These are phyloP conservation scores for Turnix velox DNA, from an alignment of 2,113 vertebrate genomes.

Conservation along the genomic window DNA sequence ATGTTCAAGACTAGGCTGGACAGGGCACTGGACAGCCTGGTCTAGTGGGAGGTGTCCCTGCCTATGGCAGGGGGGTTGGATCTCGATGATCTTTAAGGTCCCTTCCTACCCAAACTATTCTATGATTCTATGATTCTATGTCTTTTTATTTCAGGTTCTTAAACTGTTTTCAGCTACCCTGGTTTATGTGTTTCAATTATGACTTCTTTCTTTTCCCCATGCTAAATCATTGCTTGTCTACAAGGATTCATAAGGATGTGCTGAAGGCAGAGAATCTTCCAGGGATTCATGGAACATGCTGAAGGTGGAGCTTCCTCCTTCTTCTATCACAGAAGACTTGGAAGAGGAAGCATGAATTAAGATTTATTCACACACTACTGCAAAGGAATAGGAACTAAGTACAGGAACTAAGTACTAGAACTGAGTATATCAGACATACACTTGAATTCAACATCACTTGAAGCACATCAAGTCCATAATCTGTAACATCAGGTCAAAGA, in stretches of 20 bases:
- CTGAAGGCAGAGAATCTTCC: neutral
- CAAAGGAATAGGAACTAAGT: neutral
- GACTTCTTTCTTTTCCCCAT: neutral
- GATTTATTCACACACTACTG: neutral
- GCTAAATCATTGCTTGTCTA: neutral
- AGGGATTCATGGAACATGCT: neutral
- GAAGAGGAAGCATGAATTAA: accelerated
- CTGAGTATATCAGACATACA: accelerated
- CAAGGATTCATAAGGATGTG: neutral
- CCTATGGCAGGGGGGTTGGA: too few species aligned
- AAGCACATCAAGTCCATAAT: neutral
- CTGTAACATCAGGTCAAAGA: neutral
- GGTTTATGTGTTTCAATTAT: neutral
- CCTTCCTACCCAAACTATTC: too few species aligned
- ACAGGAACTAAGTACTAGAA: neutral
- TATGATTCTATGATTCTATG: too few species aligned
- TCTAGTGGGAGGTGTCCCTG: too few species aligned
- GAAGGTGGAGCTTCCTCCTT: neutral
- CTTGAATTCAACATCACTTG: neutral
- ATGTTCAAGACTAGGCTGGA: too few species aligned
- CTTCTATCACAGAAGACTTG: neutral
- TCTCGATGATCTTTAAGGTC: too few species aligned
- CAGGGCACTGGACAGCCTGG: too few species aligned
- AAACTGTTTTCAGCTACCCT: neutral
- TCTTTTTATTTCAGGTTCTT: neutral